Evolutionary conservation across 1,140 invertebrate genomes (phyloP), one percentile per base, ranked within the genome.

Genomic region (Anoplolepis gracilipes): DNA sequence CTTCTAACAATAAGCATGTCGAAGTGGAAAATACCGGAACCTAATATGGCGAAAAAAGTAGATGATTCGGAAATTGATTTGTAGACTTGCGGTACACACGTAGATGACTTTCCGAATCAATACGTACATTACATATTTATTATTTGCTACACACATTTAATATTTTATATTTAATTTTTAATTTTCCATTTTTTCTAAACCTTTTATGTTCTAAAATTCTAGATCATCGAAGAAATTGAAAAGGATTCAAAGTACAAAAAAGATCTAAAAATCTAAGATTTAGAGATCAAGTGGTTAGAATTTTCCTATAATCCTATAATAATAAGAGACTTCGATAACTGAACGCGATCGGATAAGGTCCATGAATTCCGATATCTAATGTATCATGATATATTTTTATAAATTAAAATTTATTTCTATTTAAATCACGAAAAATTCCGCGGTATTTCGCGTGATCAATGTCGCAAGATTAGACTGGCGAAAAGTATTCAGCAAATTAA

Each of bases 401-500:
- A n/a, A n/a, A n/a, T n/a, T n/a, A n/a, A n/a, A 19, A 49, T 49
- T 49, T 1, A 49, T 49, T 49, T 49, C 16, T 49, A 77, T 77
- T 42, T 42, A 1, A 13, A 75, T 13, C 11, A 53, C 19, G 36
- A 53, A 4, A n/a, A 79, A 28, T 13, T 57, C 13, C 5, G 19
- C 22, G 42, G 8, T 36, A 28, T 42, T 57, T 42, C 22, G 33
- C 49, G 36, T 82, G 78, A 59, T 72, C 36, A 82, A 61, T 13
- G 46, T 39, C 13, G 67, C 67, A 19, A 22, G 25, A 73, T 39
- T 5, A 7, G 30, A 65, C 53, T 16, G 6, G 0, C 0, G n/a
- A 82, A 73, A 82, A 46, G 22, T 72, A 57, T 69, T 22, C 49
- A 25, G 8, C 53, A 6, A 25, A n/a, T 46, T 81, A 33, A 25